Evolutionary conservation across 2,797 vertebrate species (phyloP).

Genomic region (Macropodus opercularis): DNA sequence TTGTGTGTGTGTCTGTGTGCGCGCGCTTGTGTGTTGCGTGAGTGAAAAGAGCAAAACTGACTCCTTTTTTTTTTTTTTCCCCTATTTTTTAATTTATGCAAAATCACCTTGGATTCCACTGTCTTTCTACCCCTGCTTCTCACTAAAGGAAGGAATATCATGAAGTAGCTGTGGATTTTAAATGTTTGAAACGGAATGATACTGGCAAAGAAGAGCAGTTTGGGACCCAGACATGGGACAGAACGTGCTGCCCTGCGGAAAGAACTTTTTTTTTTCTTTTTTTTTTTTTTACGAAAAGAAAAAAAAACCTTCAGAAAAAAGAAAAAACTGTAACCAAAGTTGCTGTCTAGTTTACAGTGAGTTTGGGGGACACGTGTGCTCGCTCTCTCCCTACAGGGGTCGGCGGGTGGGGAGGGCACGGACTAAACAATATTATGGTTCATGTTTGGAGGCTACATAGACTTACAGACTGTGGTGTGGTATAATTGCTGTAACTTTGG

Average conservation of each 20-base stretch:
- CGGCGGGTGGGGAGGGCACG: slow-evolving; percentile 69
- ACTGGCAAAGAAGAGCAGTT: slow-evolving; percentile 70
- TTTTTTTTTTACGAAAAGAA: slow-evolving; percentile 79
- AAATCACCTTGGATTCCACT: slow-evolving; percentile 99
- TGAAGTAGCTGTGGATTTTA: slow-evolving; percentile 82
- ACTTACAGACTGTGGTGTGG: slow-evolving; percentile 91
- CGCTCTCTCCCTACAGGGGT: slow-evolving; percentile 73
- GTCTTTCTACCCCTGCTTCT: slow-evolving; percentile 88
- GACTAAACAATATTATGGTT: slow-evolving; percentile 78
- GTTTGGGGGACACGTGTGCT: slow-evolving; percentile 91
- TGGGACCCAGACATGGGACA: slow-evolving; percentile 85
- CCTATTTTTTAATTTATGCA: slow-evolving; percentile 97
- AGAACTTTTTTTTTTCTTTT: slow-evolving; percentile 74
- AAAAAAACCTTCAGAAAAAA: slow-evolving; percentile 66
- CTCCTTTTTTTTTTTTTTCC: slow-evolving; percentile 80
- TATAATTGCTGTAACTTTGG: slow-evolving; percentile 89
- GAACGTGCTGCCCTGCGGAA: slow-evolving; percentile 89
- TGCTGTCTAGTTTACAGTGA: slow-evolving; percentile 99
- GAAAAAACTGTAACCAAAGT: slow-evolving; percentile 97
- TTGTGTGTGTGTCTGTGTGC: slow-evolving; percentile 60
- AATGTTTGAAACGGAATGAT: slow-evolving; percentile 60
- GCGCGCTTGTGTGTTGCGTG: slow-evolving; percentile 81
- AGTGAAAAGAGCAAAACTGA: slow-evolving; percentile 91
- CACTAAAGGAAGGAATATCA: slow-evolving; percentile 89
- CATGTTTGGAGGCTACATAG: slow-evolving; percentile 86